Conservation (phyloP, 2,113 vertebrate species). For the Plotosus lineatus region DNA sequence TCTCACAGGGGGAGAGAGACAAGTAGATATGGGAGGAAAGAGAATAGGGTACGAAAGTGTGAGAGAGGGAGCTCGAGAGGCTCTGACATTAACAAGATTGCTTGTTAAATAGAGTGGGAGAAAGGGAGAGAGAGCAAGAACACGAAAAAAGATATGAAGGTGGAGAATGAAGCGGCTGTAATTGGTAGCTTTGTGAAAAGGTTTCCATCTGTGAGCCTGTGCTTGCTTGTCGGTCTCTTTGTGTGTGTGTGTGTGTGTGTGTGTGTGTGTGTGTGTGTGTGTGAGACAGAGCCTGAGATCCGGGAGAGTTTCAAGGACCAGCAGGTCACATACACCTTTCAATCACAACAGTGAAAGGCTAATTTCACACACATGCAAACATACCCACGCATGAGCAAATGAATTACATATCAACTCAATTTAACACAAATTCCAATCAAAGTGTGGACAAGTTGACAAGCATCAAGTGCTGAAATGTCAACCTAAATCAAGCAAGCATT, state of each 20-base stretch:
- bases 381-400: neutral
- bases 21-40: constrained; percentile 45
- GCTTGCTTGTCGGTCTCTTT: constrained; percentile 32
- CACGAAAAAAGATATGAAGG: constrained; percentile 50
- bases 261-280: constrained; percentile 28
- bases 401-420: constrained; percentile 52
- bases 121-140: constrained; percentile 36
- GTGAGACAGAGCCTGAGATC: constrained; percentile 61
- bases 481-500: neutral
- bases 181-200: constrained; percentile 76
- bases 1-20: constrained; percentile 33
- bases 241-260: constrained; percentile 37
- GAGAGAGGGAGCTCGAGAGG: constrained; percentile 54
- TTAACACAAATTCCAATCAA: constrained; percentile 41
- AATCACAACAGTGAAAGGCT: constrained; percentile 56
- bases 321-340: constrained; percentile 70
- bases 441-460: constrained; percentile 48
- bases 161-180: constrained; percentile 70
- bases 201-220: constrained; percentile 65
- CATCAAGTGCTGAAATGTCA: neutral
- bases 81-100: constrained; percentile 74
- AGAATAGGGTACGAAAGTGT: constrained; percentile 38
- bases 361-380: neutral
- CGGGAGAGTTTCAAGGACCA: constrained; percentile 63
- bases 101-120: constrained; percentile 62